phyloP scores from a whole-genome alignment of 1,140 invertebrate species.

The Rhyzopertha dominica region DNA sequence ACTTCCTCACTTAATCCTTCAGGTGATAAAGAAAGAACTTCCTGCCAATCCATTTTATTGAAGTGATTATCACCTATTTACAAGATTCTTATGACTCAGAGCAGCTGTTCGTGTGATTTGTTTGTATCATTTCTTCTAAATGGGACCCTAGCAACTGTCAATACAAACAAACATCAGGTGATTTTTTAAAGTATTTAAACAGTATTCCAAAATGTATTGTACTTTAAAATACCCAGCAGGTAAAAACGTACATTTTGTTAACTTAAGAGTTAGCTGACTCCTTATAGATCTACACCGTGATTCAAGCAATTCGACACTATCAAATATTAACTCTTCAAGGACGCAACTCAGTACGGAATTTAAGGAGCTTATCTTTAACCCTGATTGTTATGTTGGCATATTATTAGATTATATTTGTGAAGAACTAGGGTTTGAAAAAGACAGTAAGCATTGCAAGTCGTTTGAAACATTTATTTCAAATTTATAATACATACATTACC shows the following conservation, averaged over 20 bases:
- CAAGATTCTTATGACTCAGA: background rate
- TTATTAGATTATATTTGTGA: conserved; percentile 37
- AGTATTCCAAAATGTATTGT: conserved; percentile 13
- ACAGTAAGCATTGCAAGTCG: too few relatives aligned
- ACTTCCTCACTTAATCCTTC: conserved; percentile 53
- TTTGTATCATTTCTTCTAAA: too few relatives aligned
- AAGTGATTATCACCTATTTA: too few relatives aligned
- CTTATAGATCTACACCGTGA: conserved; percentile 2
- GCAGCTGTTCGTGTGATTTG: conserved; percentile 2
- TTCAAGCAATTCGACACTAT: background rate
- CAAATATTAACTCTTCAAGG: conserved; percentile 3
- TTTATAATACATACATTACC: too few relatives aligned
- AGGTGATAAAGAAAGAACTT: conserved; percentile 52
- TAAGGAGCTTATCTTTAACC: conserved; percentile 25
- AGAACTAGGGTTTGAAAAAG: too few relatives aligned
- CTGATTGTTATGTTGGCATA: conserved; percentile 34
- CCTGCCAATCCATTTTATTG: conserved; percentile 52
- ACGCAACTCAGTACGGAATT: conserved; percentile 9
- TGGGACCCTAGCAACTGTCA: background rate
- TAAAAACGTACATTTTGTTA: background rate
- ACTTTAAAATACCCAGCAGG: conserved; percentile 7
- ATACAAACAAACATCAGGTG: conserved; percentile 8
- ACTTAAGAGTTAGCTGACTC: background rate
- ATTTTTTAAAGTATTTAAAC: conserved; percentile 5
- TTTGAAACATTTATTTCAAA: too few relatives aligned